Evolutionary conservation across 2,888 invertebrate species (phyloP), one percentile per base, ranked within the genome.

Genomic region (Drosophila demipolita): DNA sequence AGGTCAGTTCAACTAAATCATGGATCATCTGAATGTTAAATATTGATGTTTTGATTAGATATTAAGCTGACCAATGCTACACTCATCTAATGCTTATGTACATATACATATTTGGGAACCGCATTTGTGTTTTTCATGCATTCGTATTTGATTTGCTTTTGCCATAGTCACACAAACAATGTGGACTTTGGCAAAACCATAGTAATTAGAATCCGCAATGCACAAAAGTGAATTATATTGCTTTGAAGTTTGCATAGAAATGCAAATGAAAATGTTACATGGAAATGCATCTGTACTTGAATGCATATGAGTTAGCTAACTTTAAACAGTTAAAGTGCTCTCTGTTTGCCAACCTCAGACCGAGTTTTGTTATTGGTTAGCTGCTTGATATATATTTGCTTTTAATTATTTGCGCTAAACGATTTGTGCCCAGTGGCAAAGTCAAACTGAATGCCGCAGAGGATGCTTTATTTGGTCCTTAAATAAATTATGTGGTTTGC

Each of bases 1-100:
- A 61, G n/a, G 67, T 57, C 67, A 75, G 67, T 78, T 70, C 62
- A 66, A 57, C 33, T 58, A 71, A 69, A 65, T 50, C 62, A 42
- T 65, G 61, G 40, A 45, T 35, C 38, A 12, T 55, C 53, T 62
- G 17, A 15, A 29, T 49, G 54, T 66, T 70, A 82, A 87, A 89
- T 80, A 89, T 87, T 82, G 71, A 82, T 89, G 70, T 75, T 85
- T 89, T 78, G 83, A 80, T 84, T 84, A 69, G 66, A 75, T 78
- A 89, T 80, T 66, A 71, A 75, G 72, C 60, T 68, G 70, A 60
- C 80, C 69, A 62, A 75, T 71, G 63, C 35, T 57, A 64, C 66
- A 59, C 33, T 32, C 62, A 58, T 71, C 71, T 57, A 54, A 70
- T 72, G 67, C 73, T 40, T 66, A 68, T 73, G 66, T 75, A 49